Evolutionary conservation across 92 coral and sea anemone genomes (phyloP).

Genomic region (Actinernus sp.): DNA sequence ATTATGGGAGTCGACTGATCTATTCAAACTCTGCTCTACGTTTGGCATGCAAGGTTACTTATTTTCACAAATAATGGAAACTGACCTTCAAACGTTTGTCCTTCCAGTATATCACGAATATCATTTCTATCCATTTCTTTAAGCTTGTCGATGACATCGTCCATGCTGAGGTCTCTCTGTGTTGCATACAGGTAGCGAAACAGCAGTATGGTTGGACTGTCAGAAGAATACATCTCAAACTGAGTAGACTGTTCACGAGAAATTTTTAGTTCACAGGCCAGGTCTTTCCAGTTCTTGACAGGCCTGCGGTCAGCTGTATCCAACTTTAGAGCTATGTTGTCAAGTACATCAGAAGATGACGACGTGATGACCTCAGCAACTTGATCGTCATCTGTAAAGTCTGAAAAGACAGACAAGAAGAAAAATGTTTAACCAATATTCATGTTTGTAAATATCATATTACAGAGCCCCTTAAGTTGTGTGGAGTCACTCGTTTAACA

Average conservation of each 20-base stretch:
- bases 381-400: background rate
- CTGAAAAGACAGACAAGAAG: background rate
- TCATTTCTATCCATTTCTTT: conserved; percentile 4
- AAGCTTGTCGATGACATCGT: background rate
- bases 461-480: too few species aligned
- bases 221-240: conserved; percentile 18
- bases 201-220: conserved; percentile 10
- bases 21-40: too few species aligned
- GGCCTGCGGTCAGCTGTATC: conserved; percentile 3
- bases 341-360: conserved; percentile 5
- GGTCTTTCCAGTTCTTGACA: too few species aligned
- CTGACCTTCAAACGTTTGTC: too few species aligned
- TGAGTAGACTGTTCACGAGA: background rate
- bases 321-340: conserved; percentile 4
- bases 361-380: conserved; percentile 22
- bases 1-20: too few species aligned
- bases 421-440: too few species aligned
- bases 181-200: conserved; percentile 6
- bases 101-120: background rate
- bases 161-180: background rate
- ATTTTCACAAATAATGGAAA: too few species aligned
- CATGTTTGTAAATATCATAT: too few species aligned
- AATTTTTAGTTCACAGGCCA: background rate
- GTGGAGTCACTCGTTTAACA: too few species aligned
- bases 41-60: too few species aligned